Evolutionary conservation across 2,113 vertebrate genomes (phyloP).

Genomic region (human (Homo sapiens)): GRCh38 chr2:48429001-48429500

Average conservation of each 20-base stretch:
- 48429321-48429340: too few species aligned
- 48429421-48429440: too few species aligned
- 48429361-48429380: too few species aligned
- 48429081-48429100: background rate
- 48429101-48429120: background rate
- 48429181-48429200: background rate
- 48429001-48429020: background rate
- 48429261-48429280: background rate
- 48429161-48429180: too few species aligned
- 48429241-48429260: background rate
- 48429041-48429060: background rate
- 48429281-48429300: background rate
- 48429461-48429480: too few species aligned
- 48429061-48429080: background rate
- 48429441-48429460: too few species aligned
- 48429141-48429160: fast-evolving
- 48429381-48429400: too few species aligned
- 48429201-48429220: background rate
- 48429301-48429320: too few species aligned
- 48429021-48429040: background rate
- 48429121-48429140: background rate
- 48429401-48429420: too few species aligned
- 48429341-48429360: too few species aligned
- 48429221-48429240: background rate
- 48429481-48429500: too few species aligned